Base-by-base conservation (phyloP, 1,140 invertebrate species). In the Drosophila ironensis region DNA sequence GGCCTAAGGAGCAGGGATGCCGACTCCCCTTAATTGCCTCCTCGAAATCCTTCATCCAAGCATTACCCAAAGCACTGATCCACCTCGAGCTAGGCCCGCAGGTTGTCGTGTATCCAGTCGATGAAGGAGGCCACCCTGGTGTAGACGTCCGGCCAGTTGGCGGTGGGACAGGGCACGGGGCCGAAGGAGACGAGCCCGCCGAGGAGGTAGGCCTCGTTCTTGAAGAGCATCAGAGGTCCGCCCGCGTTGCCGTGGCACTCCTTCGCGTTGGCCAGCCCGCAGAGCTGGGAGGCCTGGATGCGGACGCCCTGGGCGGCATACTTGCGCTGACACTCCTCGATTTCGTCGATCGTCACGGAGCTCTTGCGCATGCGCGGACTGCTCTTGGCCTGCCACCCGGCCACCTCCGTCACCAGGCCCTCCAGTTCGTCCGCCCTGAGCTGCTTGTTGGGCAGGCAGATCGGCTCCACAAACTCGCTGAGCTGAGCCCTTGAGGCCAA, bases 341-440 rank as follows among this genome's bases (percentile, higher is more conserved):
- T 56, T 0, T 64, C 54, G 1, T 25, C 54, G 3, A 88, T 67
- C 14, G 53, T 57, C 3, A 87, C 81, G 14, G 59, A 33, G n/a
- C 60, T 78, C 63, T 93, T 93, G 2, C 92, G 45, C 64, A 93
- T 92, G 1, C 92, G 51, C 74, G 91, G 89, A 22, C 78, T 91
- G 82, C 95, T 93, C 1, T 93, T 94, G 86, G 92, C 93, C 5
- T 96, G 95, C 96, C 96, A 97, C 3, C 96, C 96, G 3, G 94
- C 95, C 0, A 95, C 94, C 45, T 92, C 92, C 11, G 95, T 91
- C 20, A 90, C 91, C n/a, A 90, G 70, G 0, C 90, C 91, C 2
- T 92, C 87, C 40, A 92, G 92, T 1, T 87, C 87, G 6, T 75
- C 86, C 2, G 76, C 90, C 1, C 78, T 80, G 24, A 92, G 59